Conservation (phyloP, 2,888 invertebrate genomes). For the Chrysina gloriosa region DNA sequence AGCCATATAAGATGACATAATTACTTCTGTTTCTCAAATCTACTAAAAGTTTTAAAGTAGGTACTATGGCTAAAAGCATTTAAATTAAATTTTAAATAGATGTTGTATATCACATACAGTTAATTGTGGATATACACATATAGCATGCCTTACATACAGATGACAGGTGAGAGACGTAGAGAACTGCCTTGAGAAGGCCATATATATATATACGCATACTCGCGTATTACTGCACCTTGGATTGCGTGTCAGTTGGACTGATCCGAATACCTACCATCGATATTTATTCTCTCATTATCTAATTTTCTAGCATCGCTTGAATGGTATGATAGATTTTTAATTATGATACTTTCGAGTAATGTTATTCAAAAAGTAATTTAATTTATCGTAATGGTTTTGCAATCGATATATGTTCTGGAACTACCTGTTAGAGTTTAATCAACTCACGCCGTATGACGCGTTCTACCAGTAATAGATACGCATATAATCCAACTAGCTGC, state of each 20-base stretch:
- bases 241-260: conserved; percentile 32
- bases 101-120: neutral
- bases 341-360: neutral
- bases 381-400: conserved; percentile 21
- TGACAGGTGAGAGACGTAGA: conserved; percentile 46
- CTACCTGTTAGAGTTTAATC: neutral
- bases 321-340: conserved; percentile 21
- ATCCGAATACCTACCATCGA: conserved; percentile 23
- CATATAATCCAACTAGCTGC: too few relatives aligned
- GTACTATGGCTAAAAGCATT: neutral
- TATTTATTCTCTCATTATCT: conserved; percentile 21
- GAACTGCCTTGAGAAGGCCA: conserved; percentile 51
- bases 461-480: too few relatives aligned
- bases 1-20: neutral
- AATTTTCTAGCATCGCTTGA: conserved; percentile 13
- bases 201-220: conserved; percentile 21
- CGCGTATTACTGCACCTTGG: conserved; percentile 31
- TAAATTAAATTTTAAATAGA: neutral
- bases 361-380: conserved; percentile 17
- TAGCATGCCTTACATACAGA: conserved; percentile 9
- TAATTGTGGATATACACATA: neutral
- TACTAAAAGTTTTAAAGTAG: neutral
- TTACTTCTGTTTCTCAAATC: neutral
- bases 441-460: too few relatives aligned
- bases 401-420: neutral